Percentiles rank a stretch among this genome's conserved stretches.
phyloP scores from a whole-genome alignment of 2,888 invertebrate genomes.

The Axea sp. region DNA sequence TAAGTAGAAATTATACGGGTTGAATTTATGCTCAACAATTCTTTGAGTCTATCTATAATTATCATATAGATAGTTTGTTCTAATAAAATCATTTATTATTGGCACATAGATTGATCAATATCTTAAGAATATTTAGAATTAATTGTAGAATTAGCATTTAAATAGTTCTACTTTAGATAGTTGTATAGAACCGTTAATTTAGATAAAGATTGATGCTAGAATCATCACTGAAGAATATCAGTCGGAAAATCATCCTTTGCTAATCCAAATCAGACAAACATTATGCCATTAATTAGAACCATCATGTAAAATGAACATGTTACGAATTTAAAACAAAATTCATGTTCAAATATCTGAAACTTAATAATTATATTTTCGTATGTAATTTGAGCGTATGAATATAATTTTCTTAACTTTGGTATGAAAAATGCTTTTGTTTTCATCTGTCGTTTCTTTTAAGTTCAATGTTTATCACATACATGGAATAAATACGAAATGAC shows the following conservation, averaged over 20 bases:
- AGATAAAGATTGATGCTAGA: neutral
- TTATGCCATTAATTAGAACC: too few species aligned
- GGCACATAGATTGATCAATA: slow-evolving; percentile 11
- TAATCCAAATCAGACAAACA: too few species aligned
- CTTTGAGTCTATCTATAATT: slow-evolving; percentile 24
- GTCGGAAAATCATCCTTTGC: neutral
- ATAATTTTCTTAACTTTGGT: too few species aligned
- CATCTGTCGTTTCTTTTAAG: too few species aligned
- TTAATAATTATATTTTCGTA: too few species aligned
- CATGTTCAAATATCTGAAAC: too few species aligned
- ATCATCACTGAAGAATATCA: neutral
- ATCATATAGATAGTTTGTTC: slow-evolving; percentile 32
- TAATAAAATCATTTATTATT: slow-evolving; percentile 25
- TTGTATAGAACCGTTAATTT: slow-evolving; percentile 4
- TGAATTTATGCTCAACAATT: slow-evolving; percentile 14
- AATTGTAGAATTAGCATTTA: slow-evolving; percentile 34
- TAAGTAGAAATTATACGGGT: slow-evolving; percentile 13
- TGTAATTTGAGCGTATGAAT: too few species aligned
- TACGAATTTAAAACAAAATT: too few species aligned
- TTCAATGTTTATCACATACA: too few species aligned
- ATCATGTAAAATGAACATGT: too few species aligned
- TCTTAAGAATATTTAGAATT: slow-evolving; percentile 22
- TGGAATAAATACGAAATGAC: too few species aligned
- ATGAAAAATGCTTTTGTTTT: too few species aligned
- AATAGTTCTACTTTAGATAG: slow-evolving; percentile 5